Base-by-base conservation (phyloP, 2,888 invertebrate genomes). In the Listrodromus nycthemerus region DNA sequence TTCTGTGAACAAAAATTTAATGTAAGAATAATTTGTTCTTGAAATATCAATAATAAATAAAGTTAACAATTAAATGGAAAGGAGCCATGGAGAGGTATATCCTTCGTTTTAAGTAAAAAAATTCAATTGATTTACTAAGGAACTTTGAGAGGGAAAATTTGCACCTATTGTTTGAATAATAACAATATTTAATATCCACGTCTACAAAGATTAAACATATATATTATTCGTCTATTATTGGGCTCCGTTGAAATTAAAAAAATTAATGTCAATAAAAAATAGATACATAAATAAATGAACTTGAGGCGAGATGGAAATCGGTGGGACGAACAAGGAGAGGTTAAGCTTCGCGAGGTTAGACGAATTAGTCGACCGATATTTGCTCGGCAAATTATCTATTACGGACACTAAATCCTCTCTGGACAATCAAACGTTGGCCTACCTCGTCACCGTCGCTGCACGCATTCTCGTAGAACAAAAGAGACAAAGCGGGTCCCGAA, bases 401-500 rank as follows among this genome's bases (percentile, higher is more conserved):
- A 65, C 55, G 7, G 4, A 75, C 30, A 45, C 55, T n/a, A 19
- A 45, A 63, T 5, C 1, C 6, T 41, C 4, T 13, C 5, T 2
- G 45, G 19, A n/a, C 10, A 30, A 65, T 52, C 0, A 37, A 70
- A 45, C 16, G 13, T 19, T 21, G 24, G 13, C 78, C 89, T 92
- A 95, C 96, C 95, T 96, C 96, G 90, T 95, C 95, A 86, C 94
- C 94, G 65, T 92, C 90, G 48, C 94, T 94, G 92, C 95, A 95
- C 75, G 95, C 94, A 93, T 96, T 96, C 93, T 96, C 96, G 89
- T 95, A 96, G 84, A 96, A 94, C 84, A 96, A 93, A 91, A 96
- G 94, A 3, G 96, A 96, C 89, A 96, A 94, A 69, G 96, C 96
- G 74, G 96, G 95, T 69, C 96, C 96, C 86, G 95, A 95, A 86